phyloP scores from a whole-genome alignment of 2,888 invertebrate species.

The Crioceris asparagi region DNA sequence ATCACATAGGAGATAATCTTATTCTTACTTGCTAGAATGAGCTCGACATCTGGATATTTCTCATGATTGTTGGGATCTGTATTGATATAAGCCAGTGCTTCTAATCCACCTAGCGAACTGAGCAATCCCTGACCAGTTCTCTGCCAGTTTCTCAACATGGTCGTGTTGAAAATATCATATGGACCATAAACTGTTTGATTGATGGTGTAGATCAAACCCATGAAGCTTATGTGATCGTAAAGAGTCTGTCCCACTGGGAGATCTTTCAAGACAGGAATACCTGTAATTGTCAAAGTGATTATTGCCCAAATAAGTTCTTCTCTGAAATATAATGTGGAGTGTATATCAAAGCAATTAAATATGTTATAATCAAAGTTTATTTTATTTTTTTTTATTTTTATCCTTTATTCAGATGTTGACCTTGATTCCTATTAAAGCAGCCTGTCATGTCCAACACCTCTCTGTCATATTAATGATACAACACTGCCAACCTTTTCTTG shows the following conservation, averaged over 20 bases:
- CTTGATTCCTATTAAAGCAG: too few species aligned
- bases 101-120: conserved; percentile 46
- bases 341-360: too few species aligned
- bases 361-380: too few species aligned
- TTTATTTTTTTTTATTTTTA: too few species aligned
- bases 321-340: too few species aligned
- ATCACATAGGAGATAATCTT: neutral
- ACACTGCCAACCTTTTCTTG: too few species aligned
- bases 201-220: conserved; percentile 44
- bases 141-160: conserved; percentile 11
- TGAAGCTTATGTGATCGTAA: conserved; percentile 56
- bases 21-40: conserved; percentile 39
- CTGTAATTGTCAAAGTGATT: too few species aligned
- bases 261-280: conserved; percentile 49
- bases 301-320: too few species aligned
- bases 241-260: conserved; percentile 56
- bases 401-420: too few species aligned
- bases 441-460: too few species aligned
- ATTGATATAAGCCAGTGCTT: conserved; percentile 46
- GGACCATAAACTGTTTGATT: conserved; percentile 35
- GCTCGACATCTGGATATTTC: conserved; percentile 52
- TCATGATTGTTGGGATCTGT: conserved; percentile 42
- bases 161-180: conserved; percentile 27
- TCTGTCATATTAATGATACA: too few species aligned
- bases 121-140: conserved; percentile 36